These are phyloP conservation scores for Atta colombica DNA, from an alignment of 1,140 invertebrate species.

Conservation along the genomic window DNA sequence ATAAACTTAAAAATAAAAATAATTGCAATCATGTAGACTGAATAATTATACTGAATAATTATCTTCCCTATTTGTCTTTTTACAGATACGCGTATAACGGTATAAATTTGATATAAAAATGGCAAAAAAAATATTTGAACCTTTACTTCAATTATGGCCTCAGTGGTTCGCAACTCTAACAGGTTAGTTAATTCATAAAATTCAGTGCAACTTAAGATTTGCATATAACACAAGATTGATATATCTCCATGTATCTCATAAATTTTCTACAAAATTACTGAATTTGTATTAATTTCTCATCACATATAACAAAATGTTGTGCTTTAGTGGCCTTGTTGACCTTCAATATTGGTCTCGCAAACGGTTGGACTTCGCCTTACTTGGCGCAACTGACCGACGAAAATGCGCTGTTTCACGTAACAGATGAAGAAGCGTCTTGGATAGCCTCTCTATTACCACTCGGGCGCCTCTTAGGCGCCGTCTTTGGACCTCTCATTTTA, in stretches of 20 bases:
- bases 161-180: constrained; percentile 35
- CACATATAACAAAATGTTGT: constrained; percentile 37
- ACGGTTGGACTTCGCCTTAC: constrained; percentile 88
- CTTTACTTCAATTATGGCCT: constrained; percentile 45
- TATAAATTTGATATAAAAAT: not conserved
- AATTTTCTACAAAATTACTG: not conserved
- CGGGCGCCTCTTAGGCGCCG: constrained; percentile 80
- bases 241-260: not conserved
- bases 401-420: constrained; percentile 86
- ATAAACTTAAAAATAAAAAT: not conserved
- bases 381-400: constrained; percentile 85
- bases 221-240: not conserved
- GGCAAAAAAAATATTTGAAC: constrained; percentile 9
- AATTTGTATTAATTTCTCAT: not conserved
- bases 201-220: not conserved
- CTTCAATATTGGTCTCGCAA: constrained; percentile 79
- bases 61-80: not conserved
- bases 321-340: constrained; percentile 80
- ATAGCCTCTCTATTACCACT: constrained; percentile 88
- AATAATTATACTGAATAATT: not conserved
- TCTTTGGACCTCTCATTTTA: constrained; percentile 77
- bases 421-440: constrained; percentile 89
- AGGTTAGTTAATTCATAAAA: constrained; percentile 41
- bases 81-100: not conserved
- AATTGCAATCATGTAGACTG: not conserved